A percentile compares a stretch with the other conserved stretches of the same genome.
These are phyloP conservation scores for Diachasmimorpha longicaudata DNA, from an alignment of 1,140 invertebrate genomes.

Conservation along the genomic window DNA sequence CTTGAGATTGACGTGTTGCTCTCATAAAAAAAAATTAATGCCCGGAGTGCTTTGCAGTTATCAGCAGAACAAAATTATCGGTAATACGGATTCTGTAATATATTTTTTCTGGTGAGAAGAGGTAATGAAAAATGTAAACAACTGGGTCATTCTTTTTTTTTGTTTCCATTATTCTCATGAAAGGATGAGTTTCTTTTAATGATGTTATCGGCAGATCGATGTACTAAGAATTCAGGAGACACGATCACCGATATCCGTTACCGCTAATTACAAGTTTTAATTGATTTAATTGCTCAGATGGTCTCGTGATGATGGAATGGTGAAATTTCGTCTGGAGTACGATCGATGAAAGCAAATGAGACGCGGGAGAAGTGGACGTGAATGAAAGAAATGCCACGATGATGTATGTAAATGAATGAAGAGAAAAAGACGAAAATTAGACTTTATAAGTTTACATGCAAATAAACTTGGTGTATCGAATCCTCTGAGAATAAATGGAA, in stretches of 20 bases:
- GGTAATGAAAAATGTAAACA: not conserved
- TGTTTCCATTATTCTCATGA: not conserved
- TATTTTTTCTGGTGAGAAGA: not conserved
- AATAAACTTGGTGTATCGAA: too few relatives aligned
- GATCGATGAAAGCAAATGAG: not conserved
- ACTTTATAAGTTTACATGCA: too few relatives aligned
- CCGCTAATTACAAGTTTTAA: not conserved
- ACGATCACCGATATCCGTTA: not conserved
- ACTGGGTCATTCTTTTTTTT: not conserved
- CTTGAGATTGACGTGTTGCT: not conserved
- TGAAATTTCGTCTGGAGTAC: not conserved
- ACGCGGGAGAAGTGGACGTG: too few relatives aligned
- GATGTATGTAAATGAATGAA: not conserved
- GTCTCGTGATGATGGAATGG: not conserved
- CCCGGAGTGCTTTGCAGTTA: not conserved
- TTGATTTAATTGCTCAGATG: not conserved
- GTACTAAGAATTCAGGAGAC: not conserved
- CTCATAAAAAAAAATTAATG: not conserved
- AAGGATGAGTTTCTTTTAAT: not conserved
- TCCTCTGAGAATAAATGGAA: too few relatives aligned
- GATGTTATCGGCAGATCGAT: not conserved
- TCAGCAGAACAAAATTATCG: not conserved
- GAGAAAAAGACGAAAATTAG: too few relatives aligned
- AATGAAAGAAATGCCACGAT: not conserved
- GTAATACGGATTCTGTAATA: not conserved